Conservation (phyloP, 2,797 vertebrate species). For the Pempheris klunzingeri region DNA sequence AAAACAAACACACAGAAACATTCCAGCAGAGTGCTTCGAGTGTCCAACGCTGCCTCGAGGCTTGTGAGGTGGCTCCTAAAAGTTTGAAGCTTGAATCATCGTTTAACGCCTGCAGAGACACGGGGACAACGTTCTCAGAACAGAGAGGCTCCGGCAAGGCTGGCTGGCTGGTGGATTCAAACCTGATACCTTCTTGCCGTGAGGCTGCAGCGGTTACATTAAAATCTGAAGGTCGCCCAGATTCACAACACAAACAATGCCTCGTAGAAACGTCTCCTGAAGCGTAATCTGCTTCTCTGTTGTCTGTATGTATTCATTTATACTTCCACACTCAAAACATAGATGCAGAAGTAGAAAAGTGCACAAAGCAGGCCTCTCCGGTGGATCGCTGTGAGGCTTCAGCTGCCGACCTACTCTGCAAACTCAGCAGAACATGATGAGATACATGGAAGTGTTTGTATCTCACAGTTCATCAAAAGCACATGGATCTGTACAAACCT, state of each 20-base stretch:
- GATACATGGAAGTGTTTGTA: conserved; percentile 2
- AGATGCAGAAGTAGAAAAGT: background rate
- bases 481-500: no score
- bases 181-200: background rate
- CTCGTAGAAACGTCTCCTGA: background rate
- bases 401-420: conserved; percentile 10
- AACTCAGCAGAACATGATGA: background rate
- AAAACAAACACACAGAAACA: background rate
- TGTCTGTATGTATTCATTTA: background rate
- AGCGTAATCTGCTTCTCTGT: background rate
- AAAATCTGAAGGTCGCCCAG: background rate
- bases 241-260: background rate
- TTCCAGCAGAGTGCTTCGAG: background rate
- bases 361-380: background rate
- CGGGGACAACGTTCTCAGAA: background rate
- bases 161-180: background rate
- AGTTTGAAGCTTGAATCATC: background rate
- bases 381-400: background rate
- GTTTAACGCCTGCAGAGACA: background rate
- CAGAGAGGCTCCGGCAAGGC: background rate
- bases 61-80: background rate
- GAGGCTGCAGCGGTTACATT: background rate
- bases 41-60: background rate
- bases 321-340: background rate
- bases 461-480: conserved; percentile 20